These are phyloP conservation scores for Ammospiza maritima DNA, from an alignment of 2,797 vertebrate genomes.

Conservation along the genomic window DNA sequence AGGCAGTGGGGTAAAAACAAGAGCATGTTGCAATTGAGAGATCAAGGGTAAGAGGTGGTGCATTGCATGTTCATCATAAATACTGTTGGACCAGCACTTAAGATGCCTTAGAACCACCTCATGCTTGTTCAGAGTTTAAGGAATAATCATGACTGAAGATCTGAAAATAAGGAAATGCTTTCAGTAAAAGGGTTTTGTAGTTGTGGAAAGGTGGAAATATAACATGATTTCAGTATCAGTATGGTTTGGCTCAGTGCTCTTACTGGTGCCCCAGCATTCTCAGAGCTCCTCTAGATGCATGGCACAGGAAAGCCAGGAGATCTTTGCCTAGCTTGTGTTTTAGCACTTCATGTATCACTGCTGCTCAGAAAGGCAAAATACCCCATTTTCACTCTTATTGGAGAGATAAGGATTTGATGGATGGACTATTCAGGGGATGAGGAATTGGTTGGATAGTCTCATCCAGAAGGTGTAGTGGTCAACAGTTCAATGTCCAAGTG, in stretches of 20 bases:
- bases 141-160: background rate
- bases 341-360: background rate
- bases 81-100: background rate
- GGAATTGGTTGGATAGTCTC: background rate
- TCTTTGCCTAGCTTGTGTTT: background rate
- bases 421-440: background rate
- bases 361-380: background rate
- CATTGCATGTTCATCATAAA: background rate
- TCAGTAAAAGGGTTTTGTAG: background rate
- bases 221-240: background rate
- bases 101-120: background rate
- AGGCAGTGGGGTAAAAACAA: background rate
- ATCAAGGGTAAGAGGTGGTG: background rate
- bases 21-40: background rate
- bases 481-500: background rate
- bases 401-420: background rate
- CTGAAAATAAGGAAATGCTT: background rate
- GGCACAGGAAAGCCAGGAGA: background rate
- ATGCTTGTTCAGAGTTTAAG: background rate
- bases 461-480: background rate
- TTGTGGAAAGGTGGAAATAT: background rate
- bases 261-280: background rate
- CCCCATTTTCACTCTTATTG: background rate
- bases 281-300: accelerated
- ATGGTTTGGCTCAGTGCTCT: background rate